Percentiles rank a stretch among this genome's conserved stretches.
These are phyloP conservation scores for Neosilurus mollespiculum DNA, from an alignment of 2,797 vertebrate species.

Conservation along the genomic window DNA sequence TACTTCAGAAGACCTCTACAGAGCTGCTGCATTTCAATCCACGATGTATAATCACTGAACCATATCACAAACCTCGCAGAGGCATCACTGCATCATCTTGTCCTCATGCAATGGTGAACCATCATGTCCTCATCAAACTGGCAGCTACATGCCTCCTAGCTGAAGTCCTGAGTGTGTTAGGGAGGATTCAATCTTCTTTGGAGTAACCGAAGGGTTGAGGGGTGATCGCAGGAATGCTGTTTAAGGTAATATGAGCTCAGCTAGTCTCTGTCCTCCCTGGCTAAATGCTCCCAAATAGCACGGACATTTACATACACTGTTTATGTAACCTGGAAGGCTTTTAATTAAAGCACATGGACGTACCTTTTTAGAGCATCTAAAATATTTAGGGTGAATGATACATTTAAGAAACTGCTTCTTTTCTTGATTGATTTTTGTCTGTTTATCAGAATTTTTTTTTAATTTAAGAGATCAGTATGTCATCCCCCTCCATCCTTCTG, in stretches of 20 bases:
- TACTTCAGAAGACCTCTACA: neutral
- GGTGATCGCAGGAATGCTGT: slow-evolving; percentile 51
- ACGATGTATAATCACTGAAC: neutral
- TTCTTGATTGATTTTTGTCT: neutral
- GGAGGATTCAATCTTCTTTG: slow-evolving; percentile 4
- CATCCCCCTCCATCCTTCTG: neutral
- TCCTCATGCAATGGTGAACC: slow-evolving; percentile 2
- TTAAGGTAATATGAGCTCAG: slow-evolving; percentile 38
- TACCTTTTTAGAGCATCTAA: slow-evolving; percentile 21
- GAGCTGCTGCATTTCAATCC: neutral
- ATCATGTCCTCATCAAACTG: slow-evolving; percentile 13
- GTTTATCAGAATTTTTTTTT: neutral
- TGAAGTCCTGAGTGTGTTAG: slow-evolving; percentile 29
- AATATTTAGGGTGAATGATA: neutral
- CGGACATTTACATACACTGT: slow-evolving; percentile 29
- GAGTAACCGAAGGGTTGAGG: slow-evolving; percentile 56
- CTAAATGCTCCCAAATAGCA: slow-evolving; percentile 32
- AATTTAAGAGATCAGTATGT: neutral
- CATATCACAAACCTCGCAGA: neutral
- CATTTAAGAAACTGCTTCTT: neutral
- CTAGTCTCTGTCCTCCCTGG: slow-evolving; percentile 11
- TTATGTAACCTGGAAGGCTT: slow-evolving; percentile 38
- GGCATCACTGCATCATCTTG: neutral
- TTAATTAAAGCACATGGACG: neutral
- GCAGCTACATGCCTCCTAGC: neutral